Evolutionary conservation across 37 sponge, comb jelly and placozoan species (phyloP).

Genomic region (Chondrilla cf. caribensis): DNA sequence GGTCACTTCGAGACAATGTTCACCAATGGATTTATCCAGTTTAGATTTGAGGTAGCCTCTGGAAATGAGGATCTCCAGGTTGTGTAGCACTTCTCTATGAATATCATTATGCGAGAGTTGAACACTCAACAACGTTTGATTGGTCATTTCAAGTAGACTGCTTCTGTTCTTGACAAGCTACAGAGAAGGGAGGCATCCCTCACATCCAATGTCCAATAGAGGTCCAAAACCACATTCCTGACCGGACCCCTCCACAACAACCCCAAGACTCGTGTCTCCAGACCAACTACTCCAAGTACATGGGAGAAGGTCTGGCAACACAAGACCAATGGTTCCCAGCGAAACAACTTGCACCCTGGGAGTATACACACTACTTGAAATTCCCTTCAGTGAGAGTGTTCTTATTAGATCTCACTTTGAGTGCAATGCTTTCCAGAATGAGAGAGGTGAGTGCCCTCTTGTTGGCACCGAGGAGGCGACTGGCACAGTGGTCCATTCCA

Average conservation of each 20-base stretch:
- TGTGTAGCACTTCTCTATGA: background rate
- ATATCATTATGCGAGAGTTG: conserved; percentile 36
- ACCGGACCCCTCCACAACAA: background rate
- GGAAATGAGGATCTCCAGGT: conserved; percentile 11
- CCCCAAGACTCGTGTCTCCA: background rate
- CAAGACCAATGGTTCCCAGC: background rate
- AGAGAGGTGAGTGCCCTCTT: conserved; percentile 37
- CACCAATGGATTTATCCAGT: background rate
- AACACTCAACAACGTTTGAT: conserved; percentile 41
- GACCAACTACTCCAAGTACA: background rate
- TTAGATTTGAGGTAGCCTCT: conserved; percentile 34
- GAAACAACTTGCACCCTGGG: background rate
- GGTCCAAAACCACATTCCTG: background rate
- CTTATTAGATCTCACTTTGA: conserved; percentile 50
- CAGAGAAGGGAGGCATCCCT: background rate
- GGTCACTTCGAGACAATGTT: conserved; percentile 34
- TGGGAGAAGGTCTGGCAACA: background rate
- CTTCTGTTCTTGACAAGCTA: conserved; percentile 45
- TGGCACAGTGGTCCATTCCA: conserved; percentile 61
- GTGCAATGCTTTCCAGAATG: conserved; percentile 52
- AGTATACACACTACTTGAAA: too few relatives aligned
- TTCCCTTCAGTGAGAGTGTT: too few relatives aligned
- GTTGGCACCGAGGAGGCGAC: conserved; percentile 45
- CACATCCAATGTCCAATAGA: background rate
- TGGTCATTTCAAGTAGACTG: conserved; percentile 51